Conservation (phyloP, 2,797 vertebrate genomes). For the Etheostoma nigrum region DNA sequence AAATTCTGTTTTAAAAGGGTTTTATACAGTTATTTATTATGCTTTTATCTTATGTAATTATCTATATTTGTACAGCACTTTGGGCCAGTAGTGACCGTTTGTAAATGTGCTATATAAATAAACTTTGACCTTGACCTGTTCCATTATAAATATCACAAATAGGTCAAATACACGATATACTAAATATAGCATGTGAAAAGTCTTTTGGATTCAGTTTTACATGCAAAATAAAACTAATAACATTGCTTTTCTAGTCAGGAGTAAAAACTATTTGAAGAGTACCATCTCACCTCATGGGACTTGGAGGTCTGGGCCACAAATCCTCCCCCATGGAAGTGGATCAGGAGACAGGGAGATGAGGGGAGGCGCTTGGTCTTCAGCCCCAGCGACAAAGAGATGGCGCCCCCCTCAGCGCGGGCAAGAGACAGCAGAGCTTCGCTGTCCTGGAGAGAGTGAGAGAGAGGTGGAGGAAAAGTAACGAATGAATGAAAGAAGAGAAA, state of each 20-base stretch:
- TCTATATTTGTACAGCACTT: too few relatives aligned
- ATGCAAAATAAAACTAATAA: neutral
- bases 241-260: neutral
- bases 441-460: conserved; percentile 80
- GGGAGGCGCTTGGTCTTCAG: conserved; percentile 85
- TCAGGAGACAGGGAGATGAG: conserved; percentile 86
- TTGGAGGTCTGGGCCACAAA: conserved; percentile 96
- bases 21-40: too few relatives aligned
- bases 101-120: too few relatives aligned
- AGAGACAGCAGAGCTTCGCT: conserved; percentile 87
- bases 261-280: neutral
- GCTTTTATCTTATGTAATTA: too few relatives aligned
- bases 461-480: neutral
- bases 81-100: too few relatives aligned
- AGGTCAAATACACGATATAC: neutral
- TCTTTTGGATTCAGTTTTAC: neutral
- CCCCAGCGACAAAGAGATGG: conserved; percentile 86
- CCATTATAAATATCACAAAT: neutral
- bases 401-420: conserved; percentile 85
- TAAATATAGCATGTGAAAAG: neutral
- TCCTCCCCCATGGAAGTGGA: conserved; percentile 94
- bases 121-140: too few relatives aligned
- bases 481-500: neutral
- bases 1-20: too few relatives aligned
- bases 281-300: conserved; percentile 89